Percentiles rank a stretch among this genome's conserved stretches.
phyloP scores from a whole-genome alignment of 1,140 invertebrate species.

The Lordiphosa collinella region DNA sequence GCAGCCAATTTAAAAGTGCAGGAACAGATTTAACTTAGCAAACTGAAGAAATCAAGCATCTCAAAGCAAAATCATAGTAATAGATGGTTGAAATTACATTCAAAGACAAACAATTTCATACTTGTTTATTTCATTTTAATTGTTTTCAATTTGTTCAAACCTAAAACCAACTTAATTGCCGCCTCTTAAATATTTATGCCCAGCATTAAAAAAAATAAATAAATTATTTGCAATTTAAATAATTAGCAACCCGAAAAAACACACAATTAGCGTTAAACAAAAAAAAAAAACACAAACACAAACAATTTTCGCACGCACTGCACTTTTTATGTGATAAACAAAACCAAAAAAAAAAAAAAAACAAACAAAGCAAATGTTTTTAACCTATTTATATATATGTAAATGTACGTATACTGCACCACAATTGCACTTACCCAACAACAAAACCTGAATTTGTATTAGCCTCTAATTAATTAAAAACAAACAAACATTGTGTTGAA shows the following conservation, averaged over 20 bases:
- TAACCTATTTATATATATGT: conserved; percentile 30
- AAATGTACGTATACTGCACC: conserved; percentile 33
- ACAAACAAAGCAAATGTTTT: conserved; percentile 25
- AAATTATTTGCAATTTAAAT: conserved; percentile 53
- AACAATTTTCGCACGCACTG: conserved; percentile 60
- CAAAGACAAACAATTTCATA: too few relatives aligned
- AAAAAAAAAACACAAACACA: background rate
- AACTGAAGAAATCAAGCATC: too few relatives aligned
- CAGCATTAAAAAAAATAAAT: conserved; percentile 38
- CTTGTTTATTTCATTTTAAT: background rate
- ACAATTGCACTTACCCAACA: conserved; percentile 57
- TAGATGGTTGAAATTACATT: too few relatives aligned
- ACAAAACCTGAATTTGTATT: conserved; percentile 29
- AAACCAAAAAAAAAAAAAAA: conserved; percentile 30
- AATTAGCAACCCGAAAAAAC: conserved; percentile 46
- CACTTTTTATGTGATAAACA: conserved; percentile 72
- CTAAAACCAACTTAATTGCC: background rate
- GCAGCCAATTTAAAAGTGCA: too few relatives aligned
- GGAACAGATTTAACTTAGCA: too few relatives aligned
- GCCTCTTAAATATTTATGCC: conserved; percentile 29
- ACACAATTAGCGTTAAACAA: conserved; percentile 54
- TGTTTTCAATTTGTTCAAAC: background rate
- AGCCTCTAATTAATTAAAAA: conserved; percentile 43
- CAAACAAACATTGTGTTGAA: conserved; percentile 14
- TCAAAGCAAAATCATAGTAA: too few relatives aligned